Conservation (phyloP, 2,113 vertebrate genomes). For the Clarias batrachus region DNA sequence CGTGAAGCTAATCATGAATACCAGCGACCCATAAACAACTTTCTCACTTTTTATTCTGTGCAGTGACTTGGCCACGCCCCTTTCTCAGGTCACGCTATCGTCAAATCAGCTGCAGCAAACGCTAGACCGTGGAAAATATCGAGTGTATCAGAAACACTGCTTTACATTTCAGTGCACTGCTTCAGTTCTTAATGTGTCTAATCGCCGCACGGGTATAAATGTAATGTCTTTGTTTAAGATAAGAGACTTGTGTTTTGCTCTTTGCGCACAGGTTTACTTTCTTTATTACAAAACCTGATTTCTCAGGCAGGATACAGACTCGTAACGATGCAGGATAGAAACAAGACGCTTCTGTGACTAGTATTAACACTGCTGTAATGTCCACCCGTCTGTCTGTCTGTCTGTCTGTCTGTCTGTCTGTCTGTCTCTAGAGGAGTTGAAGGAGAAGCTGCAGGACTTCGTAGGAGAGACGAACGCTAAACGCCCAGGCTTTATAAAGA, state of each 20-base stretch:
- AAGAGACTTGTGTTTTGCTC: background rate
- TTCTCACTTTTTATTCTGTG: background rate
- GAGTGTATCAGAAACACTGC: background rate
- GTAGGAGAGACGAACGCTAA: constrained; percentile 84
- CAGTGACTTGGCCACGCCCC: background rate
- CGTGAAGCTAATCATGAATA: too few relatives aligned
- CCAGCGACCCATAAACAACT: background rate
- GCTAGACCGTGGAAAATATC: background rate
- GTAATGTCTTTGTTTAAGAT: background rate
- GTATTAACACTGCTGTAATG: background rate
- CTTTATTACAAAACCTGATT: too few relatives aligned
- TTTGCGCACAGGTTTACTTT: too few relatives aligned
- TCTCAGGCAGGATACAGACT: too few relatives aligned
- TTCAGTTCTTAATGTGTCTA: background rate
- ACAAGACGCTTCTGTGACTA: background rate
- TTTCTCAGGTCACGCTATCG: background rate
- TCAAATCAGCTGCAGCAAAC: background rate
- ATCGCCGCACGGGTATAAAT: background rate
- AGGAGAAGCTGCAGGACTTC: constrained; percentile 86
- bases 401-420: background rate
- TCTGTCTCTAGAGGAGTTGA: constrained; percentile 83
- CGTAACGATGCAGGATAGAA: too few relatives aligned
- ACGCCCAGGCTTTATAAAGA: constrained; percentile 88
- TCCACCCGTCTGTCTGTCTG: background rate
- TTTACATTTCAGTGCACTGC: background rate